Base-by-base conservation (phyloP, 2,797 vertebrate species). In the Anabacerthia variegaticeps region DNA sequence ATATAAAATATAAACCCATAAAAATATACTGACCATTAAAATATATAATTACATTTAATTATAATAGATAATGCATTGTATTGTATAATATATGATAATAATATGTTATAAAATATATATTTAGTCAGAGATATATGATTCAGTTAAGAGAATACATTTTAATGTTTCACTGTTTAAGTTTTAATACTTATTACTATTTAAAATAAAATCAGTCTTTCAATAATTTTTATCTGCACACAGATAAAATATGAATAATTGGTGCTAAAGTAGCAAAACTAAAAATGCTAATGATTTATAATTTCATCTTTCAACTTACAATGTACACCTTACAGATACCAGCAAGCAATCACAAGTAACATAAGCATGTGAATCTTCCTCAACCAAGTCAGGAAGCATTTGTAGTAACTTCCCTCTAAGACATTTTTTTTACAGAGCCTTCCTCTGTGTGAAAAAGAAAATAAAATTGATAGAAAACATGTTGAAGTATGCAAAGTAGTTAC, bases 231-330 rank as follows among this genome's bases (percentile, higher is more conserved):
- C 18, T 67, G 21, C 7, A 34, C 48, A 23, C 4, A 46, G 34
- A 66, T 58, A 67, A 54, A 71, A 26, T 75, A 46, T 54, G 21
- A 12, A 75, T 75, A 74, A 27, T n/a, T n/a, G 6, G 9, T 55
- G 20, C 19, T 77, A 49, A 74, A 46, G 62, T 4, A 90, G 17
- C 21, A 74, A 85, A 62, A 82, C 3, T 48, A 12, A 90, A 81
- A 41, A 26, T 59, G 18, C 2, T 75, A 78, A 71, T 12, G 1
- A n/a, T n/a, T 55, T 27, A 7, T 78, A 36, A 52, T 78, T 56
- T 86, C 0, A 5, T 59, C 14, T 68, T 86, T 32, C n/a, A 67
- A 7, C 2, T 78, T 88, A 54, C 19, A 59, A 9, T 0, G 0
- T 72, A 9, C 14, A 34, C 30, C 9, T 79, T 72, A 15, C 2